Evolutionary conservation across 37 sponge, comb jelly and placozoan genomes (phyloP).

Genomic region (Cliona cf. orientalis): DNA sequence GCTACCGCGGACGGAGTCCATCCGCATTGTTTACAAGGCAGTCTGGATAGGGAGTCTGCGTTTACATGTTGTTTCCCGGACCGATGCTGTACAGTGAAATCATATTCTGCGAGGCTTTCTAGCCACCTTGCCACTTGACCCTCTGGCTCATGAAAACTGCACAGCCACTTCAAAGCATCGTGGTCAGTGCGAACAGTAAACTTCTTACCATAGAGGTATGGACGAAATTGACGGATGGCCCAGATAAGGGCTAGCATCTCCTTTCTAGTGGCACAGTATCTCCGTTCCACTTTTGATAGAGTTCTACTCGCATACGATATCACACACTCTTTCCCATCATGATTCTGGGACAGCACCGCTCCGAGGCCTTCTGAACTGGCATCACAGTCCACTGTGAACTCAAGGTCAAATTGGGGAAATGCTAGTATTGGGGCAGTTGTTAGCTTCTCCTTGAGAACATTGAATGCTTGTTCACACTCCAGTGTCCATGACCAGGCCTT

Average conservation of each 20-base stretch:
- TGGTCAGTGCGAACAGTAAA: too few species aligned
- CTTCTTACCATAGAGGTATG: background rate
- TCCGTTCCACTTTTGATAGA: background rate
- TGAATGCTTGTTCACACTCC: conserved; percentile 20
- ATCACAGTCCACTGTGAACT: background rate
- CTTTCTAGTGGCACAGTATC: background rate
- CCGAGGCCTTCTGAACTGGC: background rate
- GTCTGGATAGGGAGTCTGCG: too few species aligned
- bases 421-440: background rate
- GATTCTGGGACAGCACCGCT: background rate
- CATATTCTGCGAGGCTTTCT: too few species aligned
- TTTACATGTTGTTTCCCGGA: too few species aligned
- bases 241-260: background rate
- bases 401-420: background rate
- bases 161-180: too few species aligned
- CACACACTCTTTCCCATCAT: background rate
- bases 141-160: too few species aligned
- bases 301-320: background rate
- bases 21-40: too few species aligned
- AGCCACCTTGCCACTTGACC: too few species aligned
- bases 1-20: too few species aligned
- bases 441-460: conserved; percentile 5
- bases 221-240: background rate
- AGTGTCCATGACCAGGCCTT: background rate
- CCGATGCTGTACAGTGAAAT: too few species aligned